Conservation (phyloP, 1,140 invertebrate species). For the Temnothorax longispinosus region DNA sequence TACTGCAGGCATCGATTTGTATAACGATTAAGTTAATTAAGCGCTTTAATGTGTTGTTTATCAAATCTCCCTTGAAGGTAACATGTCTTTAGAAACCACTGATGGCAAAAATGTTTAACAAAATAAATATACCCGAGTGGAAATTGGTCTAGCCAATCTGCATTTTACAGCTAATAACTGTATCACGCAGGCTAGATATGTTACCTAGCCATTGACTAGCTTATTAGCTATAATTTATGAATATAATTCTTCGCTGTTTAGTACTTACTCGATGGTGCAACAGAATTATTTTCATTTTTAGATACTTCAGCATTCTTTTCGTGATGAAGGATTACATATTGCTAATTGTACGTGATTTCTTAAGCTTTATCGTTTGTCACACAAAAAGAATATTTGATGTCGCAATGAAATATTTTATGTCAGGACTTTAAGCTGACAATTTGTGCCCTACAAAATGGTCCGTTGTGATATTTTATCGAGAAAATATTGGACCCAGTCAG, state of each 20-base stretch:
- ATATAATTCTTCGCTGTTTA: too few species aligned
- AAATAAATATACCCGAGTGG: neutral
- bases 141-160: too few species aligned
- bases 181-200: too few species aligned
- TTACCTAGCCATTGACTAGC: too few species aligned
- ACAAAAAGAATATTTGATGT: slow-evolving; percentile 17
- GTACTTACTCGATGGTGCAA: too few species aligned
- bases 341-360: neutral
- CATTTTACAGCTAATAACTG: too few species aligned
- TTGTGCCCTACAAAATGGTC: slow-evolving; percentile 1
- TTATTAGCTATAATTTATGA: too few species aligned
- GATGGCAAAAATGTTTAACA: neutral
- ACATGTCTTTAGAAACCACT: neutral
- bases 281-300: too few species aligned
- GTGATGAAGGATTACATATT: neutral
- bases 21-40: slow-evolving; percentile 79
- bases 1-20: slow-evolving; percentile 74
- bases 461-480: slow-evolving; percentile 5
- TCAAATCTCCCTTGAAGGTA: neutral
- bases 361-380: slow-evolving; percentile 3
- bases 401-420: slow-evolving; percentile 35
- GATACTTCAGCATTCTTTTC: too few species aligned
- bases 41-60: slow-evolving; percentile 12
- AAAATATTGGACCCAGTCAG: slow-evolving; percentile 3
- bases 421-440: slow-evolving; percentile 24